Evolutionary conservation across 2,888 invertebrate genomes (phyloP), one percentile per base, ranked within the genome.

Genomic region (Mesorhabditis sp.): DNA sequence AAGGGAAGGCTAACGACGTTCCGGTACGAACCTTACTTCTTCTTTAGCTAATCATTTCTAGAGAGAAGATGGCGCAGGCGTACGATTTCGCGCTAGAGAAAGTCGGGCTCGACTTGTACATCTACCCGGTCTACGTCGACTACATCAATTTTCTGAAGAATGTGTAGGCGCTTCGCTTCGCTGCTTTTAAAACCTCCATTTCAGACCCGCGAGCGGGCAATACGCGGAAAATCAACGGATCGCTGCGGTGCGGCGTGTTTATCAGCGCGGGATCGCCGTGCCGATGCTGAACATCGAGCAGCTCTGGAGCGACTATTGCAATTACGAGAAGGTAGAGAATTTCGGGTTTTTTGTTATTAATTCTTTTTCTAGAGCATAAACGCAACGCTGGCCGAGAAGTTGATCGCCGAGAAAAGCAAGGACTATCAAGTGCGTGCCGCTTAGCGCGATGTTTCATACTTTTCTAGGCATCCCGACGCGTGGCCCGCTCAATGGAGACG

Each of bases 171-270:
- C 0, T 72, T 50, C 58, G 7, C n/a, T 4, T 4, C 67, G 50
- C 63, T 41, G 62, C 4, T 15, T 50, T 50, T 10, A 50, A 13
- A n/a, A 50, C 10, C 1, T 50, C n/a, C 58, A 13, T 7, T 83
- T 67, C 76, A 89, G 89, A 0, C 97, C 97, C 79, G 98, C 97
- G 0, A 92, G 95, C 0, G 98, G 98, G 0, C 95, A 95, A 0
- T 99, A 98, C 87, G 98, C 98, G 0, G 98, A 99, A 88, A 98
- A 98, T 87, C 98, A 99, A 88, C 93, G 95, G 87, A 98, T 98
- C 73, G 94, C 95, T 15, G 98, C 97, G 1, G 95, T 99, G 4
- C 90, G 98, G 65, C 94, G 96, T 89, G 92, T 94, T 0, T 99
- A 95, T 86, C 98, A 98, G 87, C 90, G 94, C 72, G 96, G 95